phyloP scores from a whole-genome alignment of 2,113 vertebrate genomes.

The Cavia aperea region DNA sequence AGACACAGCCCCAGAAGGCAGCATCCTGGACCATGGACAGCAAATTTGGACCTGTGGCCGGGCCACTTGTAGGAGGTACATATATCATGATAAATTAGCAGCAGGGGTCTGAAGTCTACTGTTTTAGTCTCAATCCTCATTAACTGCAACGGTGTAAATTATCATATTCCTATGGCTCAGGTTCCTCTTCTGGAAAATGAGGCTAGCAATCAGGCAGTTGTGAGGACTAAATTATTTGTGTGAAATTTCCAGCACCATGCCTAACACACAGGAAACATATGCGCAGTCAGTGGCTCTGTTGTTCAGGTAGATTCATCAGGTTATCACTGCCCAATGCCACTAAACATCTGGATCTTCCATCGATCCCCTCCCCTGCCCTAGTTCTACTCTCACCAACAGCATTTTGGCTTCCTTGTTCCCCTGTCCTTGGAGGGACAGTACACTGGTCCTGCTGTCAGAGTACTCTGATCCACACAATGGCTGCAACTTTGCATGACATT shows the following conservation, averaged over 20 bases:
- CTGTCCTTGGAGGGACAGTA: neutral
- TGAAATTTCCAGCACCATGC: rapidly evolving
- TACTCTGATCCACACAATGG: rapidly evolving
- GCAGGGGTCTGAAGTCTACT: neutral
- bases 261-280: neutral
- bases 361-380: rapidly evolving
- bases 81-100: rapidly evolving
- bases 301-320: neutral
- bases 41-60: rapidly evolving
- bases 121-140: neutral
- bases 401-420: neutral
- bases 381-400: neutral
- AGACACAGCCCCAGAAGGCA: neutral
- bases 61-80: no score
- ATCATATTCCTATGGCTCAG: neutral
- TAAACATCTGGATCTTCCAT: rapidly evolving
- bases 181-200: neutral
- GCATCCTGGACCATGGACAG: rapidly evolving
- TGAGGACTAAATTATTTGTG: neutral
- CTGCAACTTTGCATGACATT: rapidly evolving
- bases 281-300: rapidly evolving
- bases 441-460: neutral
- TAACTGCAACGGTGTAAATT: no score
- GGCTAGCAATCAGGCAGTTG: neutral
- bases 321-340: neutral